Evolutionary conservation across 1,140 invertebrate species (phyloP).

Genomic region (Anoplolepis gracilipes): DNA sequence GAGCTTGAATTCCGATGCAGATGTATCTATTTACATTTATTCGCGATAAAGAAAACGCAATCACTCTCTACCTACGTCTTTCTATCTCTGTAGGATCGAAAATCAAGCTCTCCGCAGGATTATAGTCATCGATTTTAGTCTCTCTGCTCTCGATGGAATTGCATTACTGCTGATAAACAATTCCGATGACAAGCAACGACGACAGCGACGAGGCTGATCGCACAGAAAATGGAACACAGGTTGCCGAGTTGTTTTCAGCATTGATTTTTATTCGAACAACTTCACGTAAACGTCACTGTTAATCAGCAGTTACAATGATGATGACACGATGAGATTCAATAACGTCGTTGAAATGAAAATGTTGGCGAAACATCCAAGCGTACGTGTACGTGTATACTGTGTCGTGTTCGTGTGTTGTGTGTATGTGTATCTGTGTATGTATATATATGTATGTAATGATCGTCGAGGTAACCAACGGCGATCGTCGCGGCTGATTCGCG

Average conservation of each 20-base stretch:
- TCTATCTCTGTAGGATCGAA: background rate
- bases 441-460: background rate
- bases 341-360: conserved; percentile 51
- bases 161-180: conserved; percentile 48
- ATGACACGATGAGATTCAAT: conserved; percentile 55
- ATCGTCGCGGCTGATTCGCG: conserved; percentile 55
- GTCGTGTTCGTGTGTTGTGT: background rate
- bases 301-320: conserved; percentile 56
- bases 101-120: background rate
- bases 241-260: background rate
- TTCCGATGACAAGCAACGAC: conserved; percentile 11
- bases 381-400: no score
- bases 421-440: background rate
- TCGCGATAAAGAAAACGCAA: background rate
- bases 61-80: background rate
- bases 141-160: background rate
- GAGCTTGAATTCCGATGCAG: background rate
- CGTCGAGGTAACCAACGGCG: conserved; percentile 37
- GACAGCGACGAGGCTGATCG: background rate
- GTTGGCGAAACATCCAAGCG: conserved; percentile 18
- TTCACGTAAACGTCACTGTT: conserved; percentile 51
- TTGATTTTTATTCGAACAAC: conserved; percentile 53
- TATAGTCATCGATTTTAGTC: background rate
- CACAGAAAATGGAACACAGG: conserved; percentile 14
- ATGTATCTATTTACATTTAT: background rate